Evolutionary conservation across 2,888 invertebrate genomes (phyloP).

Genomic region (Alloplasta piceator): DNA sequence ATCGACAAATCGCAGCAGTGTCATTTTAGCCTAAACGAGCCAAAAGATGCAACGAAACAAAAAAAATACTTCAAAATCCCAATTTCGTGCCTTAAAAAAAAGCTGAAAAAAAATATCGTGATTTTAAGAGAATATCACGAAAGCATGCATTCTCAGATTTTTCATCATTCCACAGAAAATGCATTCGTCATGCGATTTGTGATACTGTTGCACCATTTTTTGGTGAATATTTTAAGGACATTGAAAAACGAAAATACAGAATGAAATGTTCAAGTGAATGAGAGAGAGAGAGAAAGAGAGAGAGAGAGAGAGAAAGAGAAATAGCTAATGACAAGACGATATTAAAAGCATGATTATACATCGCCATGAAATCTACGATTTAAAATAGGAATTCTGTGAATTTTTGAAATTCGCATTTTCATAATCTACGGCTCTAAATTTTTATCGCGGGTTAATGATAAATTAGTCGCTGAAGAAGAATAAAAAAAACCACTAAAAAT

Average conservation of each 20-base stretch:
- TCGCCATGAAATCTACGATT: not conserved
- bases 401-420: conserved; percentile 1
- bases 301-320: not conserved
- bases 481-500: not conserved
- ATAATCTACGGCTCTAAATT: not conserved
- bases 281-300: not conserved
- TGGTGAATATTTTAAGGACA: conserved; percentile 53
- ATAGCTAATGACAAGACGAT: conserved; percentile 41
- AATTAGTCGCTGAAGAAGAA: conserved; percentile 9
- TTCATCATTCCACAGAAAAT: conserved; percentile 58
- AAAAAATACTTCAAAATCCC: conserved; percentile 16
- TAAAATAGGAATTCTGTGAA: conserved; percentile 6
- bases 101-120: conserved; percentile 57
- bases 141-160: conserved; percentile 54
- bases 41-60: conserved; percentile 36
- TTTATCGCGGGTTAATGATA: conserved; percentile 9
- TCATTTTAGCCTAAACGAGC: conserved; percentile 45
- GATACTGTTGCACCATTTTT: conserved; percentile 47
- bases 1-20: conserved; percentile 32
- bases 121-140: conserved; percentile 31
- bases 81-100: conserved; percentile 50
- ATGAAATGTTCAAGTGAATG: conserved; percentile 43
- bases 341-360: conserved; percentile 47
- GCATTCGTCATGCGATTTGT: conserved; percentile 63
- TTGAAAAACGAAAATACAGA: conserved; percentile 64